A percentile compares a stretch with the other conserved stretches of the same genome.
phyloP scores from a whole-genome alignment of 2,113 vertebrate species.

The Astur gentilis region DNA sequence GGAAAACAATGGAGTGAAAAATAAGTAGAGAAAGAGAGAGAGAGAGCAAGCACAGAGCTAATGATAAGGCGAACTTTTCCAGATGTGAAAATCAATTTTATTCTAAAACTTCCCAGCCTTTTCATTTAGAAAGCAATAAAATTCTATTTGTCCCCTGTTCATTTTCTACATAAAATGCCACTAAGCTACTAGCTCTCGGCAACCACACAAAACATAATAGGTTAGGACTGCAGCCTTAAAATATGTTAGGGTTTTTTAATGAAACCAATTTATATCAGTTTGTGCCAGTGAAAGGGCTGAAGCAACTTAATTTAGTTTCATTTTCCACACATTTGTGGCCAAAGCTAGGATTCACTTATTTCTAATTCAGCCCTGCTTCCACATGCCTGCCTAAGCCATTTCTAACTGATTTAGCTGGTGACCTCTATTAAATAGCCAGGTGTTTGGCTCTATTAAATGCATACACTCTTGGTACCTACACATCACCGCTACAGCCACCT shows the following conservation, averaged over 20 bases:
- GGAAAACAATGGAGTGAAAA: slow-evolving; percentile 33
- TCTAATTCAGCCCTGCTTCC: slow-evolving; percentile 23
- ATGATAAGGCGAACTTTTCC: slow-evolving; percentile 39
- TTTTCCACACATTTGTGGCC: slow-evolving; percentile 57
- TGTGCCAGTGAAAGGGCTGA: slow-evolving; percentile 53
- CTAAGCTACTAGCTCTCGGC: slow-evolving; percentile 35
- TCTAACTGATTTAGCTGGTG: slow-evolving; percentile 39
- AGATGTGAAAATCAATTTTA: slow-evolving; percentile 70
- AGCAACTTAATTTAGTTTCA: slow-evolving; percentile 71
- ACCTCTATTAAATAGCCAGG: slow-evolving; percentile 50
- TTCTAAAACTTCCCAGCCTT: slow-evolving; percentile 55
- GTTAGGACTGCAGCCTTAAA: slow-evolving; percentile 59
- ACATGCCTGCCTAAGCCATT: neutral
- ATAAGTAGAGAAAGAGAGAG: neutral
- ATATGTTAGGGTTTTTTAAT: slow-evolving; percentile 66
- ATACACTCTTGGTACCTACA: slow-evolving; percentile 25
- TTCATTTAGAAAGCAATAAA: slow-evolving; percentile 67
- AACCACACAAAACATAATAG: slow-evolving; percentile 49
- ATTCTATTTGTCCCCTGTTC: slow-evolving; percentile 62
- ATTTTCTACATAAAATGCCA: slow-evolving; percentile 62
- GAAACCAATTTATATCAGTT: slow-evolving; percentile 72
- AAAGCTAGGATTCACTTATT: slow-evolving; percentile 48
- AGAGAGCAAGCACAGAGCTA: neutral
- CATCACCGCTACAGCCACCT: neutral
- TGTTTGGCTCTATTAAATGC: slow-evolving; percentile 36